Percentiles rank a stretch among this genome's conserved stretches.
Conservation (phyloP, 2,113 vertebrate genomes). For the Elgaria multicarinata region DNA sequence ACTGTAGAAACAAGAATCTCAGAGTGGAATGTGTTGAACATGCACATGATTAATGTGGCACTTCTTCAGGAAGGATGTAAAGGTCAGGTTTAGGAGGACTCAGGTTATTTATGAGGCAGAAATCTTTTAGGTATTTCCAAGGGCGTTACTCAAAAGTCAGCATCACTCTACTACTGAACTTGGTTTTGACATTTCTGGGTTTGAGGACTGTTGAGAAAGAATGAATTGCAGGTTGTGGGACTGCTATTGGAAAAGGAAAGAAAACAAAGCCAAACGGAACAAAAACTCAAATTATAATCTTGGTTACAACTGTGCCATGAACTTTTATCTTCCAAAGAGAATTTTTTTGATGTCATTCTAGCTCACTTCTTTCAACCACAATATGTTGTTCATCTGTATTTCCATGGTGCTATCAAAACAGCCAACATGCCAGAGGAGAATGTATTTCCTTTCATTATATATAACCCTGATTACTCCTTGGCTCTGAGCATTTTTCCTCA, state of each 20-base stretch:
- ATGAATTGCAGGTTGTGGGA: constrained; percentile 29
- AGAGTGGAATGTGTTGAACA: constrained; percentile 60
- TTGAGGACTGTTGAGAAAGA: constrained; percentile 32
- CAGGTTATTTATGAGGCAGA: constrained; percentile 64
- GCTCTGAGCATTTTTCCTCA: constrained; percentile 47
- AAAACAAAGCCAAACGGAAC: constrained; percentile 10
- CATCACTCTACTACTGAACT: constrained; percentile 61
- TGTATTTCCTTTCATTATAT: constrained; percentile 51
- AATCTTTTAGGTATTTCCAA: constrained; percentile 62
- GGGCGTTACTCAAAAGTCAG: constrained; percentile 62
- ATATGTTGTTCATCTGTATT: constrained; percentile 29
- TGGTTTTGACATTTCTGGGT: constrained; percentile 53
- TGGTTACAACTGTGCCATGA: neutral
- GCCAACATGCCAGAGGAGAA: constrained; percentile 47
- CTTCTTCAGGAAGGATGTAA: constrained; percentile 63
- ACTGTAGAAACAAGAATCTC: constrained; percentile 59
- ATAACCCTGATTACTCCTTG: constrained; percentile 49
- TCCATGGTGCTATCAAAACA: constrained; percentile 47
- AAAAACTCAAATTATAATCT: constrained; percentile 33
- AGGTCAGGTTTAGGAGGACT: constrained; percentile 64
- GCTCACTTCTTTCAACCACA: neutral
- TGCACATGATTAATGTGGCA: constrained; percentile 60
- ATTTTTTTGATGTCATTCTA: constrained; percentile 24
- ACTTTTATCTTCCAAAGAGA: constrained; percentile 7
- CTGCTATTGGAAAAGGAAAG: constrained; percentile 40